phyloP scores from a whole-genome alignment of 2,888 invertebrate genomes.

The Ichneumoninae sp. region DNA sequence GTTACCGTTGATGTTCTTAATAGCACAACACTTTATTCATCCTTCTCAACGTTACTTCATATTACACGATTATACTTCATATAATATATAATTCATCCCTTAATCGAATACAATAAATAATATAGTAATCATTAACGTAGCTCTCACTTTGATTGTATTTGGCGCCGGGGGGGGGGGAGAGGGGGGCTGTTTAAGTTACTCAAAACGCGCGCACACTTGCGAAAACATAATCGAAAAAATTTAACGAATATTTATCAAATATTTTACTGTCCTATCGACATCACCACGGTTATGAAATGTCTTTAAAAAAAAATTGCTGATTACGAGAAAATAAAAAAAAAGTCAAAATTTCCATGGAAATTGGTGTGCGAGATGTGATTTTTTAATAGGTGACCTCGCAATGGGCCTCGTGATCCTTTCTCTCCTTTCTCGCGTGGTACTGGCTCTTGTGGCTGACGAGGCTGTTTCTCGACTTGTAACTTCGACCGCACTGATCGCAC shows the following conservation, averaged over 20 bases:
- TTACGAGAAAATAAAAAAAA: background rate
- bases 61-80: conserved; percentile 57
- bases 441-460: conserved; percentile 85
- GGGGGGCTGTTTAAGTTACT: conserved; percentile 17
- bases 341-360: background rate
- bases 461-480: conserved; percentile 85
- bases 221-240: background rate
- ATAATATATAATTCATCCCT: conserved; percentile 38
- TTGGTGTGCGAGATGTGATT: background rate
- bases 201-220: conserved; percentile 39
- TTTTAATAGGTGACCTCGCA: conserved; percentile 76
- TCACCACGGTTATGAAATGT: too few relatives aligned
- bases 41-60: conserved; percentile 42
- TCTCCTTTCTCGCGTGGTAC: conserved; percentile 83
- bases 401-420: conserved; percentile 76
- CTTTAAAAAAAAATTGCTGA: background rate
- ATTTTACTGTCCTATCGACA: too few relatives aligned
- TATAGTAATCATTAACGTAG: conserved; percentile 37
- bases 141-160: conserved; percentile 53
- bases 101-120: conserved; percentile 63
- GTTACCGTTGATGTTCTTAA: conserved; percentile 22
- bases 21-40: conserved; percentile 49
- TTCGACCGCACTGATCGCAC: conserved; percentile 85
- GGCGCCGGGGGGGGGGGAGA: conserved; percentile 25
- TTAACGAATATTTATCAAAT: too few relatives aligned